Percentiles rank a stretch among this genome's conserved stretches.
Evolutionary conservation across 2,113 vertebrate genomes (phyloP).

Genomic region (Odontophorus gujanensis): DNA sequence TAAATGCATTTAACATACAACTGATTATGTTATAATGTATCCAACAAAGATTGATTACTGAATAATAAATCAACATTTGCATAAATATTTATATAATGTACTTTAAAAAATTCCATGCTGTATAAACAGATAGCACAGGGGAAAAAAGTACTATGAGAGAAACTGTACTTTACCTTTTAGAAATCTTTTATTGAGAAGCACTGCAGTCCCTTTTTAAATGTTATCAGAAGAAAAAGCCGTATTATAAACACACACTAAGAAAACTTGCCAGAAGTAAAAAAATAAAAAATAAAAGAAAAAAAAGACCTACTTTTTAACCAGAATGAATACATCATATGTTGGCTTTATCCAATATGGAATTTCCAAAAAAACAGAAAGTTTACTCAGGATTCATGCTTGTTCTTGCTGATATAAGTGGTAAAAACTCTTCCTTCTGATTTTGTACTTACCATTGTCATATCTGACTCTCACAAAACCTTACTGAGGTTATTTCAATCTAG

Average conservation of each 20-base stretch:
- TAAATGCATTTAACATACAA: conserved; percentile 75
- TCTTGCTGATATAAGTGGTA: not conserved
- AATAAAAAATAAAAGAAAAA: not conserved
- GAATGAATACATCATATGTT: not conserved
- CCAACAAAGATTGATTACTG: conserved; percentile 74
- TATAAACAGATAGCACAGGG: conserved; percentile 26
- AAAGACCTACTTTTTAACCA: not conserved
- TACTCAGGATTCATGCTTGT: not conserved
- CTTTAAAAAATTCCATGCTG: not conserved
- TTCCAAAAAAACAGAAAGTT: not conserved
- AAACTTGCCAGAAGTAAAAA: not conserved
- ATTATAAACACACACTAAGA: not conserved
- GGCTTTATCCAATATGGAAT: not conserved
- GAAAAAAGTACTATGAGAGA: not conserved
- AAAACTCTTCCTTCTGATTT: not conserved
- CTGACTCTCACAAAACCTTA: not conserved
- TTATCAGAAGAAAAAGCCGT: not conserved
- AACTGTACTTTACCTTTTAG: not conserved
- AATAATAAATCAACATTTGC: conserved; percentile 71
- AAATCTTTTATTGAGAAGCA: not conserved
- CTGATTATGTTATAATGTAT: conserved; percentile 72
- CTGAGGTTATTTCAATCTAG: not conserved
- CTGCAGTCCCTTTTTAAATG: not conserved
- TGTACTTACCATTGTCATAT: not conserved
- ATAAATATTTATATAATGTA: conserved; percentile 68